These are phyloP conservation scores for Epinephelus cyanopodus DNA, from an alignment of 2,113 vertebrate genomes.

Conservation along the genomic window DNA sequence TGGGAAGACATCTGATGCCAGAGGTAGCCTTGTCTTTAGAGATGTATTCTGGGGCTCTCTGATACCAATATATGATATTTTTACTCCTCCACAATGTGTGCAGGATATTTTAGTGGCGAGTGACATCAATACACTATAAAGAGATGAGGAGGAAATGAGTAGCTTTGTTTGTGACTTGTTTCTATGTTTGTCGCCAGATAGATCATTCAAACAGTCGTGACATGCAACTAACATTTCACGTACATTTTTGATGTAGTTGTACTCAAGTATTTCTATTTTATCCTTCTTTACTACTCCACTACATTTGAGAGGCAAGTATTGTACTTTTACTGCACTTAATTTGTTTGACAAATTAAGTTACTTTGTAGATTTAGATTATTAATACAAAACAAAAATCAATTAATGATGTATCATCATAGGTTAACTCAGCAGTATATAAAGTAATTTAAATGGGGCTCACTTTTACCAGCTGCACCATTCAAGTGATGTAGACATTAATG, in stretches of 20 bases:
- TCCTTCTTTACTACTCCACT: background rate
- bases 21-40: slow-evolving; percentile 53
- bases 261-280: background rate
- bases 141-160: background rate
- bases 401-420: background rate
- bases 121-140: slow-evolving; percentile 15
- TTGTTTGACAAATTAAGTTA: background rate
- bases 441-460: background rate
- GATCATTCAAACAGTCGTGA: background rate
- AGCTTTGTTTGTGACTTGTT: slow-evolving; percentile 15
- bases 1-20: slow-evolving; percentile 60
- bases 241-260: background rate
- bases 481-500: background rate
- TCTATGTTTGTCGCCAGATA: background rate
- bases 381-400: background rate
- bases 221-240: background rate
- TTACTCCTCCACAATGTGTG: slow-evolving; percentile 27
- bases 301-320: background rate
- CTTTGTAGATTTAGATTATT: background rate
- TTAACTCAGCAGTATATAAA: background rate
- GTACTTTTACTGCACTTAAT: background rate
- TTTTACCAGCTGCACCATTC: background rate
- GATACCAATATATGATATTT: slow-evolving; percentile 58
- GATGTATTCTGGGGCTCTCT: slow-evolving; percentile 43
- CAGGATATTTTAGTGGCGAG: slow-evolving; percentile 38